These are phyloP conservation scores for Lithobius niger DNA, from an alignment of 1,140 invertebrate genomes.

Conservation along the genomic window DNA sequence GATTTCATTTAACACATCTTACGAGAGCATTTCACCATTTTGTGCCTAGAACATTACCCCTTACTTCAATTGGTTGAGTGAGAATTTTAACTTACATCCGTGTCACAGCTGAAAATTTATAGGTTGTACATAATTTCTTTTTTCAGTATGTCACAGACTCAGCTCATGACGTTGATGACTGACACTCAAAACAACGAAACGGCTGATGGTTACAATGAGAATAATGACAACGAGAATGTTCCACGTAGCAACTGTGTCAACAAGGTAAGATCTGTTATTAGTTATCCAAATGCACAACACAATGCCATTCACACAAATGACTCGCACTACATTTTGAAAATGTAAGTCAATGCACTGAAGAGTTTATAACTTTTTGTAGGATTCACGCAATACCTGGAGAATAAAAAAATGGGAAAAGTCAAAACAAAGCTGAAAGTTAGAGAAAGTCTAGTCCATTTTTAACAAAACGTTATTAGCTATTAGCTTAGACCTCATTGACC, in stretches of 20 bases:
- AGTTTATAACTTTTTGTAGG: not conserved
- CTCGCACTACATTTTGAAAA: too few species aligned
- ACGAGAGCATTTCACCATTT: not conserved
- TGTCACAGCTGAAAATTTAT: too few species aligned
- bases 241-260: slow-evolving; percentile 18
- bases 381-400: not conserved
- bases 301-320: too few species aligned
- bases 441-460: too few species aligned
- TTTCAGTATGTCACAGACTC: slow-evolving; percentile 36
- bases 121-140: slow-evolving; percentile 10
- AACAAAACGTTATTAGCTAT: too few species aligned
- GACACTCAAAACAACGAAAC: slow-evolving; percentile 18
- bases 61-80: not conserved
- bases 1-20: not conserved
- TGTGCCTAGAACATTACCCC: not conserved
- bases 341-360: too few species aligned
- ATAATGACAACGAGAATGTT: slow-evolving; percentile 8
- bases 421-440: not conserved
- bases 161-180: slow-evolving; percentile 35
- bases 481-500: too few species aligned
- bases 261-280: too few species aligned
- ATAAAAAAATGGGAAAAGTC: not conserved
- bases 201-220: slow-evolving; percentile 9
- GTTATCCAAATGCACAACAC: too few species aligned
- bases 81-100: too few species aligned